phyloP scores from a whole-genome alignment of 2,113 vertebrate genomes.

The Irena cyanogastra region DNA sequence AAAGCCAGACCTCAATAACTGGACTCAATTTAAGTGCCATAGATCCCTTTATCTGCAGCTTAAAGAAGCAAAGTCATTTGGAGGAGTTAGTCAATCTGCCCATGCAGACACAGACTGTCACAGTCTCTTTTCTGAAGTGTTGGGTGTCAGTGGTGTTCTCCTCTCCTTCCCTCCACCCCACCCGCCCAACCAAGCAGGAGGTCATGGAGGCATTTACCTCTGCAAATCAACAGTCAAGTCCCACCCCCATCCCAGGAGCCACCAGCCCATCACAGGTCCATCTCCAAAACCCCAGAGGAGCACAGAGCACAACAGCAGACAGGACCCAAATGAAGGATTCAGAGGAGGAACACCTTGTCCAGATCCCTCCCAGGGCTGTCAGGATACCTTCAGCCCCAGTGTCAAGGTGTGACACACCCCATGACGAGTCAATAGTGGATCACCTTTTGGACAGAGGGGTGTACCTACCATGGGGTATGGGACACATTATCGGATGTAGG shows the following conservation, averaged over 20 bases:
- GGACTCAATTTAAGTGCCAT: not conserved
- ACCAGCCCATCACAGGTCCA: not conserved
- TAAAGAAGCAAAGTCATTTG: not conserved
- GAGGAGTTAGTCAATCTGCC: not conserved
- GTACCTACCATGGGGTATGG: not conserved
- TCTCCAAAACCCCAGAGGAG: not conserved
- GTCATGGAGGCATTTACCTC: not conserved
- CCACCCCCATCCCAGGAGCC: not conserved
- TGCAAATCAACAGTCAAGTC: not conserved
- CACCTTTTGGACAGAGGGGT: not conserved
- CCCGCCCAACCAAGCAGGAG: fast-evolving
- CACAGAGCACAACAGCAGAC: not conserved
- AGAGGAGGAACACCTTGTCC: not conserved
- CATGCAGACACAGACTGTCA: not conserved
- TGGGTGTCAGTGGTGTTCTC: not conserved
- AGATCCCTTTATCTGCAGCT: not conserved
- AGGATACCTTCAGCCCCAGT: not conserved
- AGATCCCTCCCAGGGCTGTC: not conserved
- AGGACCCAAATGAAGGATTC: not conserved
- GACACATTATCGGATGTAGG: fast-evolving
- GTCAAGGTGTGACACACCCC: not conserved
- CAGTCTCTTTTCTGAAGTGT: not conserved
- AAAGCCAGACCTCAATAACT: not conserved
- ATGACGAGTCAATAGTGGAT: fast-evolving
- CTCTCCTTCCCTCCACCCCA: not conserved